phyloP scores from a whole-genome alignment of 1,140 invertebrate genomes.

The Riptortus pedestris region DNA sequence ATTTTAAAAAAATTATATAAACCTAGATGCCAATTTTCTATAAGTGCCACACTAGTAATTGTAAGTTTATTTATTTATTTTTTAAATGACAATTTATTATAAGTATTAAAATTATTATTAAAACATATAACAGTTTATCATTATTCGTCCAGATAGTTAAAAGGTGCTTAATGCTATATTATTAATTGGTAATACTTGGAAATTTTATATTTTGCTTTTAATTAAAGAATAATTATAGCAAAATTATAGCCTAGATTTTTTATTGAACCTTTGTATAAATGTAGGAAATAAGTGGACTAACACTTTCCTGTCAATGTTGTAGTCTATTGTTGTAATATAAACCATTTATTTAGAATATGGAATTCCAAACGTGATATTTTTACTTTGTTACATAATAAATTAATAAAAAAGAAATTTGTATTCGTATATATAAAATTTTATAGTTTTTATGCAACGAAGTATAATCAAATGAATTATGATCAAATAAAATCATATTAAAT shows the following conservation, averaged over 20 bases:
- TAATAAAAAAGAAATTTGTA: not conserved
- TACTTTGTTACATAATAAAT: not conserved
- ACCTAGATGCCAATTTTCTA: constrained; percentile 9
- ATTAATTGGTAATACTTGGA: not conserved
- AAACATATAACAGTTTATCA: not conserved
- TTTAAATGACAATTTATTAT: not conserved
- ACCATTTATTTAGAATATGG: not conserved
- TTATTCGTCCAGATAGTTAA: constrained; percentile 9
- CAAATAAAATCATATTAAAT: not conserved
- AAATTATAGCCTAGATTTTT: not conserved
- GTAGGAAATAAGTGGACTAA: too few relatives aligned
- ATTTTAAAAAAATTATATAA: too few relatives aligned
- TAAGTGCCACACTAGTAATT: constrained; percentile 4
- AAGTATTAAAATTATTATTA: constrained; percentile 2
- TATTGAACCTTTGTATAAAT: not conserved
- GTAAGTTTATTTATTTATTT: constrained; percentile 9
- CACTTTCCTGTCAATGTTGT: too few relatives aligned
- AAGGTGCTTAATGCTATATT: constrained; percentile 6
- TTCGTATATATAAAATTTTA: not conserved
- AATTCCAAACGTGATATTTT: not conserved
- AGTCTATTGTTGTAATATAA: not conserved
- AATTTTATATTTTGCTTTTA: constrained; percentile 4
- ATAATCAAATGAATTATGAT: constrained; percentile 11
- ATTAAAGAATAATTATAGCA: not conserved
- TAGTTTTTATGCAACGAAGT: constrained; percentile 12